Conservation (phyloP, 2,888 invertebrate species). For the Xylocampa areola region DNA sequence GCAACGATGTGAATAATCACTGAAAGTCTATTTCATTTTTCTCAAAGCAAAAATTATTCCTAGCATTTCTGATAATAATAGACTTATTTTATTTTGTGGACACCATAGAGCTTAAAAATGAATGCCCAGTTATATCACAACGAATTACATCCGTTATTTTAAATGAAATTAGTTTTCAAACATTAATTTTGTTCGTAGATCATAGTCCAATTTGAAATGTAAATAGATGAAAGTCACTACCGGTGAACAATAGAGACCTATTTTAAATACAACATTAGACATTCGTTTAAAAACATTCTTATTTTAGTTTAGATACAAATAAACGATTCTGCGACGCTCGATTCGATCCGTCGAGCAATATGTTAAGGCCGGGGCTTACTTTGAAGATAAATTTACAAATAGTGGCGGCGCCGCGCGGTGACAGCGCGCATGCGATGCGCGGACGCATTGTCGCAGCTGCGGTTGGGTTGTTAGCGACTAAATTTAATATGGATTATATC, state of each 20-base stretch:
- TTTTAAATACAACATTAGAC: slow-evolving; percentile 55
- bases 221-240: slow-evolving; percentile 41
- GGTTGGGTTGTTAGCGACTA: slow-evolving; percentile 64
- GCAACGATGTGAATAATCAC: no score
- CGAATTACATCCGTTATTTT: no score
- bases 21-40: no score
- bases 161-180: no score
- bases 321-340: slow-evolving; percentile 71
- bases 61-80: no score
- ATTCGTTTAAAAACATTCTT: slow-evolving; percentile 75
- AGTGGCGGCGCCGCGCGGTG: slow-evolving; percentile 71
- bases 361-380: slow-evolving; percentile 73
- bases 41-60: no score
- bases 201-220: slow-evolving; percentile 12
- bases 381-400: slow-evolving; percentile 86
- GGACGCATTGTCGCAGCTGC: slow-evolving; percentile 82
- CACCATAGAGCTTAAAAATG: no score
- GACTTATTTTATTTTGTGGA: no score
- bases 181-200: neutral
- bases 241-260: slow-evolving; percentile 57
- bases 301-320: slow-evolving; percentile 73
- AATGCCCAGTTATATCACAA: no score
- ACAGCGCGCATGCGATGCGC: slow-evolving; percentile 67
- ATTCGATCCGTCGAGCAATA: slow-evolving; percentile 75
- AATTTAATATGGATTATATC: slow-evolving; percentile 62